phyloP scores from a whole-genome alignment of 2,113 vertebrate species.

The Etia nguti region DNA sequence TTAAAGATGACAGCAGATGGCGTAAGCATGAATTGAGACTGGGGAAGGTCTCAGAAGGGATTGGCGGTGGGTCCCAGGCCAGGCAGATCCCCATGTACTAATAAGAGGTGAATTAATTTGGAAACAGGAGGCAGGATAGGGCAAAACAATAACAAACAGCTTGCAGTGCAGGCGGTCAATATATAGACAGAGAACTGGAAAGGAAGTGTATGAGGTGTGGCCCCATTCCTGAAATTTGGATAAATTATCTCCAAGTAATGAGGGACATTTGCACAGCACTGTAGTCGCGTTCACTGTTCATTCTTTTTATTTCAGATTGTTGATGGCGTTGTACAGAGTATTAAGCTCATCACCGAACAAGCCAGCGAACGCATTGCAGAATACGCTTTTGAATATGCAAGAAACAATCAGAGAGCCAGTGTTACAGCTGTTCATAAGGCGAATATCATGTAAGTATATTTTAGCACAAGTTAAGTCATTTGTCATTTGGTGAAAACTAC shows the following conservation, averaged over 20 bases:
- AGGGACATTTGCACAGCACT: neutral
- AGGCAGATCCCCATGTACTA: neutral
- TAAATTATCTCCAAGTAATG: neutral
- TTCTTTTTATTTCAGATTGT: constrained; percentile 80
- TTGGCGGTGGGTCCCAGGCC: neutral
- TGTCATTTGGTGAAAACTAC: neutral
- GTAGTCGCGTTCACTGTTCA: neutral
- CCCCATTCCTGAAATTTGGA: neutral
- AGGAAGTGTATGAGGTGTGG: neutral
- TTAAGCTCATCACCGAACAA: constrained; percentile 92
- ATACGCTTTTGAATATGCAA: constrained; percentile 93
- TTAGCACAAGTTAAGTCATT: neutral
- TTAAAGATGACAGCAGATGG: neutral
- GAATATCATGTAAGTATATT: constrained; percentile 88
- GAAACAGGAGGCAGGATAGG: neutral
- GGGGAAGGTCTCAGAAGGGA: neutral
- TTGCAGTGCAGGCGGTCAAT: neutral
- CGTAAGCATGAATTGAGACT: neutral
- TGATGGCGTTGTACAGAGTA: constrained; percentile 94
- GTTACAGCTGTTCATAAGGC: constrained; percentile 97
- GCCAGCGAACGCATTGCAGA: constrained; percentile 92
- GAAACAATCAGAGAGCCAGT: constrained; percentile 87
- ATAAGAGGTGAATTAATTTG: neutral
- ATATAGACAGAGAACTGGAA: neutral
- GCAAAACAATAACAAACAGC: neutral